Percentiles rank a stretch among this genome's conserved stretches.
These are phyloP conservation scores for Clytia hemisphaerica DNA, from an alignment of 30 jellyfish, hydroid and myxozoan genomes.

Conservation along the genomic window DNA sequence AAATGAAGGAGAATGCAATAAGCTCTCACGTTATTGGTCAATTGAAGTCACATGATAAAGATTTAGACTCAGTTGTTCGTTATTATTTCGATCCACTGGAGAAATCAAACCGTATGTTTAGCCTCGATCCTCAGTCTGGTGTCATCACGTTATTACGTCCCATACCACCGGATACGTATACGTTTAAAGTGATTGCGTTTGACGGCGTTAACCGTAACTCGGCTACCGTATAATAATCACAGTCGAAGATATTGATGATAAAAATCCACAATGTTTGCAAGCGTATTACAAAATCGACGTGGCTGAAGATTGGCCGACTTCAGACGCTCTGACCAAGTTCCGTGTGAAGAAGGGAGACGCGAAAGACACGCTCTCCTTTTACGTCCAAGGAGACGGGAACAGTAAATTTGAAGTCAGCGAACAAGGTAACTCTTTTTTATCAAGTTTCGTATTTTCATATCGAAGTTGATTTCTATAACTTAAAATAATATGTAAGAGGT, in stretches of 20 bases:
- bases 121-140: conserved; percentile 51
- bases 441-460: no score
- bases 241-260: conserved; percentile 63
- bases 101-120: conserved; percentile 37
- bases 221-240: conserved; percentile 23
- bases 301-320: conserved; percentile 30
- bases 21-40: conserved; percentile 62
- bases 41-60: conserved; percentile 76
- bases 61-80: conserved; percentile 36
- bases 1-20: conserved; percentile 63
- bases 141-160: conserved; percentile 21
- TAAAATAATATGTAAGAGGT: no score
- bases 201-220: conserved; percentile 73
- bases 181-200: conserved; percentile 55
- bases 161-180: conserved; percentile 7
- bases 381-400: conserved; percentile 82
- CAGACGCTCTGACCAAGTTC: conserved; percentile 33
- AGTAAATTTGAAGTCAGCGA: conserved; percentile 50
- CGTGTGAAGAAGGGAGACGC: conserved; percentile 65
- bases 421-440: conserved; percentile 47
- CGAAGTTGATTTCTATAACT: no score
- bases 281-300: conserved; percentile 55
- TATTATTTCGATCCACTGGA: conserved; percentile 40
- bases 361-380: conserved; percentile 45
- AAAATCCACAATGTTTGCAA: conserved; percentile 59